phyloP scores from a whole-genome alignment of 1,140 invertebrate species.

The Platyscapa corneri region DNA sequence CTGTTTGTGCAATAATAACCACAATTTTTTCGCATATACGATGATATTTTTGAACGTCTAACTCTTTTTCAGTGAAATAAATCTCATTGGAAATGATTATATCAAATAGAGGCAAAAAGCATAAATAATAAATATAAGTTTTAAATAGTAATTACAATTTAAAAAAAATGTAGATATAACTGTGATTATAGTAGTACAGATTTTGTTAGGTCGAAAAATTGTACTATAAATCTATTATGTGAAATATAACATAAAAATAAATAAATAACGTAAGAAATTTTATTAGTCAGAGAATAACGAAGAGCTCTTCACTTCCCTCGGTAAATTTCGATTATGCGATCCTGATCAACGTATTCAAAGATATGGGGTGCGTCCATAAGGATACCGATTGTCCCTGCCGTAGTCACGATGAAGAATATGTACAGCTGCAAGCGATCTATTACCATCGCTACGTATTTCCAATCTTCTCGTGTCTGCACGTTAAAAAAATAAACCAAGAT shows the following conservation, averaged over 20 bases:
- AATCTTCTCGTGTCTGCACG: constrained; percentile 94
- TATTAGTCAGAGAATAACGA: not conserved
- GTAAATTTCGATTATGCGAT: constrained; percentile 96
- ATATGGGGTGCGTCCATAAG: constrained; percentile 99
- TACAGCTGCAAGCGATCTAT: constrained; percentile 98
- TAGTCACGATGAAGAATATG: constrained; percentile 97
- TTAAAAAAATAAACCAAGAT: not conserved
- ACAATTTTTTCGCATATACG: not conserved
- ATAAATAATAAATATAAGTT: not conserved
- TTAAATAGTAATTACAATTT: too few relatives aligned
- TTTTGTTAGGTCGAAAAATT: not conserved
- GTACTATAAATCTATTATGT: not conserved
- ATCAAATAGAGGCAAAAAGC: not conserved
- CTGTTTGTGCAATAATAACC: not conserved
- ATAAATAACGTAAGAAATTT: not conserved
- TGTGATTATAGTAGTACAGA: too few relatives aligned
- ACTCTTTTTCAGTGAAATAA: not conserved
- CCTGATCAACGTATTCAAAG: constrained; percentile 98
- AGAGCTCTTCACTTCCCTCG: constrained; percentile 85
- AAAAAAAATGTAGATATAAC: too few relatives aligned
- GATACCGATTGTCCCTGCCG: constrained; percentile 95
- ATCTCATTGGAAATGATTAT: not conserved
- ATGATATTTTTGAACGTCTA: not conserved
- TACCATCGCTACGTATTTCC: constrained; percentile 99
- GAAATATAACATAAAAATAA: not conserved